A percentile compares a stretch with the other conserved stretches of the same genome.
Evolutionary conservation across 2,888 invertebrate species (phyloP).

Genomic region (Dioctria linearis): DNA sequence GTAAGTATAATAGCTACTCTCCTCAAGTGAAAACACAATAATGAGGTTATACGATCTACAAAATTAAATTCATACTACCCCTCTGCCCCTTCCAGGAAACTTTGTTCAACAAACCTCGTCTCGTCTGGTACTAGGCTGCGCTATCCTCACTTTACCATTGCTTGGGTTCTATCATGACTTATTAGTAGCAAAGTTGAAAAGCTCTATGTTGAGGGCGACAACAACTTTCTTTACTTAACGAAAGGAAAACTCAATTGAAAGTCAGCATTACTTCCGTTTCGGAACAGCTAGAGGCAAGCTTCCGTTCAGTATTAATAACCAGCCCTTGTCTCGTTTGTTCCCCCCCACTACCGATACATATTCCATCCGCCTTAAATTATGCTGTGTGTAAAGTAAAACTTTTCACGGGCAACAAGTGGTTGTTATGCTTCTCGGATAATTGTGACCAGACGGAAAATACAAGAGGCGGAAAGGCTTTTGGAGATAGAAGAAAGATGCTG

Average conservation of each 20-base stretch:
- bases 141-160: neutral
- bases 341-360: neutral
- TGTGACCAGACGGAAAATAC: slow-evolving; percentile 26
- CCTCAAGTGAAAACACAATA: slow-evolving; percentile 44
- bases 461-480: neutral
- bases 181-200: slow-evolving; percentile 46
- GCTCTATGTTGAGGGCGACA: slow-evolving; percentile 30
- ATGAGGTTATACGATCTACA: slow-evolving; percentile 48
- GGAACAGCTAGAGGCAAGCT: slow-evolving; percentile 44
- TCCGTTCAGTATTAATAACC: slow-evolving; percentile 46
- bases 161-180: slow-evolving; percentile 25
- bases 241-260: slow-evolving; percentile 52
- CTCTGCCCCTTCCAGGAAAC: neutral
- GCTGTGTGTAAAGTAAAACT: slow-evolving; percentile 33
- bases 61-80: slow-evolving; percentile 30
- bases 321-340: neutral
- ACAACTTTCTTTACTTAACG: slow-evolving; percentile 44
- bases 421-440: slow-evolving; percentile 34
- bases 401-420: slow-evolving; percentile 44
- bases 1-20: slow-evolving; percentile 2
- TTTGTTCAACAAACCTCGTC: neutral
- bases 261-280: slow-evolving; percentile 50
- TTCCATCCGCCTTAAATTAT: slow-evolving; percentile 44
- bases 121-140: neutral
- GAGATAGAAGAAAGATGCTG: neutral